These are phyloP conservation scores for Hofmannophila pseudospretella DNA, from an alignment of 2,888 invertebrate genomes.

Conservation along the genomic window DNA sequence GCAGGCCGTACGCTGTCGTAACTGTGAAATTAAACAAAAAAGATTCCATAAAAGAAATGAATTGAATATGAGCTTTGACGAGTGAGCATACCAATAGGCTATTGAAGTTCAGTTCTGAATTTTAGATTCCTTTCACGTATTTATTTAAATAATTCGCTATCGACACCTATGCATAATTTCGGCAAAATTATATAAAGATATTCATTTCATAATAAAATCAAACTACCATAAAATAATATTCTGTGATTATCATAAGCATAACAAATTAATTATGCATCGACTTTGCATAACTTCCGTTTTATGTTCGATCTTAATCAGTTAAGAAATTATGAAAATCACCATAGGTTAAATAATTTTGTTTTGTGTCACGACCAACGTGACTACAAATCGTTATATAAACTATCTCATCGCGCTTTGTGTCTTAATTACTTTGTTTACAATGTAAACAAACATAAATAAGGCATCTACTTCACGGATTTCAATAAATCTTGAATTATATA, in stretches of 20 bases:
- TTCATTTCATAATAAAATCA: slow-evolving; percentile 25
- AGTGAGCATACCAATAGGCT: slow-evolving; percentile 26
- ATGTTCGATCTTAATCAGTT: slow-evolving; percentile 9
- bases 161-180: slow-evolving; percentile 10
- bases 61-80: slow-evolving; percentile 26
- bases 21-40: slow-evolving; percentile 33
- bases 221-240: slow-evolving; percentile 20
- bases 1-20: slow-evolving; percentile 22
- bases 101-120: slow-evolving; percentile 29
- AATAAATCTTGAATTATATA: slow-evolving; percentile 17
- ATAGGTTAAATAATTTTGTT: slow-evolving; percentile 11
- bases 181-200: slow-evolving; percentile 10
- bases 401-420: slow-evolving; percentile 5
- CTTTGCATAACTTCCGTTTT: slow-evolving; percentile 26
- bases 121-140: slow-evolving; percentile 31
- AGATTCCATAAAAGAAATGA: slow-evolving; percentile 23
- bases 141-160: slow-evolving; percentile 19
- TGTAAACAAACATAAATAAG: no score
- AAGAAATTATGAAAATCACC: background rate
- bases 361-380: slow-evolving; percentile 6
- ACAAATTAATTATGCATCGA: slow-evolving; percentile 18
- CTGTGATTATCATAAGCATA: slow-evolving; percentile 18
- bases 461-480: slow-evolving; percentile 7
- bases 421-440: slow-evolving; percentile 10
- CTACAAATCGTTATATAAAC: slow-evolving; percentile 12